phyloP scores from a whole-genome alignment of 2,113 vertebrate species.

The Coryphaenoides rupestris region DNA sequence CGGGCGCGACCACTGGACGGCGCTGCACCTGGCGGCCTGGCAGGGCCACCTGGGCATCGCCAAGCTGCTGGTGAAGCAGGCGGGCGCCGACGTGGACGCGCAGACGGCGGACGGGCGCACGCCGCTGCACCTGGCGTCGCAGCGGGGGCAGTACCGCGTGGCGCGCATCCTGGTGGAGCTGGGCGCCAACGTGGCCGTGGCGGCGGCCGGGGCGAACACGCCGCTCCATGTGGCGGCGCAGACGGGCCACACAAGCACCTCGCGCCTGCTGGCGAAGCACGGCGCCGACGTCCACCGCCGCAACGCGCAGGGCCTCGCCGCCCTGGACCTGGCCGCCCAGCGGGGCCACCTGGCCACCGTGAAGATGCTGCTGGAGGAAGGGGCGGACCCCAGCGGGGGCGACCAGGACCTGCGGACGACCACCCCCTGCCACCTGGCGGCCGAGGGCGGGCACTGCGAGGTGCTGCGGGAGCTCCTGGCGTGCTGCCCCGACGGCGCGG shows the following conservation, averaged over 20 bases:
- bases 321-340: slow-evolving; percentile 85
- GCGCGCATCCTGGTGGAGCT: slow-evolving; percentile 90
- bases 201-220: slow-evolving; percentile 65
- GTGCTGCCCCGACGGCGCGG: slow-evolving; percentile 59
- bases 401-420: slow-evolving; percentile 71
- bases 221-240: slow-evolving; percentile 88
- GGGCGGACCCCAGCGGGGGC: slow-evolving; percentile 63
- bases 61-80: slow-evolving; percentile 89
- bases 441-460: slow-evolving; percentile 79
- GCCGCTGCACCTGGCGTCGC: slow-evolving; percentile 88
- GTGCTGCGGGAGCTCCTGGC: slow-evolving; percentile 80
- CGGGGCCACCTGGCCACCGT: slow-evolving; percentile 82
- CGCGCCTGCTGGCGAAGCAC: slow-evolving; percentile 86
- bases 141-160: slow-evolving; percentile 91
- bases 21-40: slow-evolving; percentile 91
- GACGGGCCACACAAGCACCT: slow-evolving; percentile 93
- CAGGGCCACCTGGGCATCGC: slow-evolving; percentile 91
- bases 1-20: slow-evolving; percentile 89
- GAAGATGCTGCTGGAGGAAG: slow-evolving; percentile 83
- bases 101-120: slow-evolving; percentile 86
- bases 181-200: slow-evolving; percentile 71
- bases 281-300: slow-evolving; percentile 68
- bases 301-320: slow-evolving; percentile 76
- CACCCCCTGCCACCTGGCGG: slow-evolving; percentile 80
- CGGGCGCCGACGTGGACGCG: slow-evolving; percentile 74